phyloP scores from a whole-genome alignment of 2,113 vertebrate genomes.

The Rhea americana region DNA sequence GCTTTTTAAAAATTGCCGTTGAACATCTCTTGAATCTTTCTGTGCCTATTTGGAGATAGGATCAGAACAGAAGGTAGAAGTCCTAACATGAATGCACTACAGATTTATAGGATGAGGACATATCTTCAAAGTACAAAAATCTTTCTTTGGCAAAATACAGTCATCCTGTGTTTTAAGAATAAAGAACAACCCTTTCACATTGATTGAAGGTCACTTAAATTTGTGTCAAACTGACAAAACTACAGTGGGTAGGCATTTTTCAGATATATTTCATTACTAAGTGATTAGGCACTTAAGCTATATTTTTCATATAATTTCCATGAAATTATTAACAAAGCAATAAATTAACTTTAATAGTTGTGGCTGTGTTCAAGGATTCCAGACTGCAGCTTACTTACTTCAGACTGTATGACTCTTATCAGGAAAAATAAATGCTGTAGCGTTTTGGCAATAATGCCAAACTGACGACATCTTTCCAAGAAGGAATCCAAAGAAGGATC shows the following conservation, averaged over 20 bases:
- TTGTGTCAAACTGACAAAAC: not conserved
- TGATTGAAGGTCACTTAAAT: not conserved
- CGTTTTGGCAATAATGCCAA: conserved; percentile 95
- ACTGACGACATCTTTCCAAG: conserved; percentile 94
- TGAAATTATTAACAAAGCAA: not conserved
- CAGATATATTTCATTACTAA: not conserved
- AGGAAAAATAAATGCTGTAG: conserved; percentile 93
- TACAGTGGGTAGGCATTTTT: not conserved
- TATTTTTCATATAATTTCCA: not conserved
- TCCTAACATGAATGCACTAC: not conserved
- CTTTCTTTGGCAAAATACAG: not conserved
- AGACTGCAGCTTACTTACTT: conserved; percentile 79
- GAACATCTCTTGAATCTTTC: not conserved
- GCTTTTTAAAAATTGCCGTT: not conserved
- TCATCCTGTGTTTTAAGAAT: not conserved
- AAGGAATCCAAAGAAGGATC: conserved; percentile 91
- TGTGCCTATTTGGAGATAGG: not conserved
- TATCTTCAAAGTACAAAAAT: not conserved
- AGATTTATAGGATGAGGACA: not conserved
- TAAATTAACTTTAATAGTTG: not conserved
- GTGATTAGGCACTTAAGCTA: not conserved
- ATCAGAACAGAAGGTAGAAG: not conserved
- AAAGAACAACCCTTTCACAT: not conserved
- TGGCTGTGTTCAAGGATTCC: not conserved
- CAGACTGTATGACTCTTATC: conserved; percentile 93